Base-by-base conservation (phyloP, 2,113 vertebrate genomes). In the Callithrix jacchus region DNA sequence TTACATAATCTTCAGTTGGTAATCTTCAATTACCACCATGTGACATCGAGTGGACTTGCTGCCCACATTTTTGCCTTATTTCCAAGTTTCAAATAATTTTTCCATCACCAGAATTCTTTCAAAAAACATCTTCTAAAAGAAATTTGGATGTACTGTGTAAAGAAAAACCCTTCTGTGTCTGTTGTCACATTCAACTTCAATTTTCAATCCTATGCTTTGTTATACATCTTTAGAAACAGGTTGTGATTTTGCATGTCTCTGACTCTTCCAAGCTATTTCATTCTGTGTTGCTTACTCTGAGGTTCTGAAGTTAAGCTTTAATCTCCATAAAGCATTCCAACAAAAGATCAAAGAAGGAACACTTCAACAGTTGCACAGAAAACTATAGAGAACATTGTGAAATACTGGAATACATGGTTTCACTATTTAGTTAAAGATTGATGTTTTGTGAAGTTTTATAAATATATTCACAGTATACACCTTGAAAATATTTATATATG, bases 301-400 rank as follows among this genome's bases (percentile, higher is more conserved):
- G 64, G 25, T 95, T 93, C 91, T 96, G n/a, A 58, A 95, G 89
- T 64, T 97, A 95, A 98, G 23, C 35, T 96, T 97, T 94, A 96
- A 95, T 98, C 27, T 92, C 4, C 71, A 87, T 95, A 87, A 97
- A 96, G 89, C 79, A 68, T 25, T 96, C 90, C 49, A 93, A 85
- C 12, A 58, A 0, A 58, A 81, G 30, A 68, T 70, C 95, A 98
- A 96, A 49, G 0, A 70, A 87, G 47, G 32, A 95, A 61, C 18
- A 42, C 30, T 73, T 92, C 30, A 68, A 40, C 49, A 94, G n/a
- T 66, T 91, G 35, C 58, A 74, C 5, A 90, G 87, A 90, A 94
- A 97, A 81, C 79, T 86, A 80, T 76, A 82, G 68, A 79, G 35
- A 97, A 97, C 2, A 54, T 27, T 83, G 32, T 70, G 20, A 95